Evolutionary conservation across 2,888 invertebrate species (phyloP), one percentile per base, ranked within the genome.

Genomic region (Drosophila peninsularis): DNA sequence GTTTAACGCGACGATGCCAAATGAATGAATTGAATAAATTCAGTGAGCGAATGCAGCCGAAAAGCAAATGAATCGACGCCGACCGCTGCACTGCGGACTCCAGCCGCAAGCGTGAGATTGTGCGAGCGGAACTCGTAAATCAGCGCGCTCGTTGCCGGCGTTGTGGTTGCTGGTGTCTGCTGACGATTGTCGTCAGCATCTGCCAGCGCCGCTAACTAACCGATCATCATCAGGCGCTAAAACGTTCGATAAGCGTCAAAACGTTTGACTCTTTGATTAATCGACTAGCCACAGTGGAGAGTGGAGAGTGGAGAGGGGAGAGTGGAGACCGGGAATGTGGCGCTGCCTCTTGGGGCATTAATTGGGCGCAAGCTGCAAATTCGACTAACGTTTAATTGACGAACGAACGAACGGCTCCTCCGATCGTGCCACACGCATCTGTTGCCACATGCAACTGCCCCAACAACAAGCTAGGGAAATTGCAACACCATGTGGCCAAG

Each of bases 391-490:
- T 74, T 75, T 73, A 78, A 75, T 74, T 78, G 74, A 63, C 68
- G 75, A 74, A 61, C 42, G 44, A 68, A 63, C 68, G 75, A 74
- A 61, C 42, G 44, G 49, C 32, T 10, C 50, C 30, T 49, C 63
- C 42, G 50, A 64, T 69, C 76, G 65, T 80, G 76, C 76, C 80
- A 71, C 76, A 79, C 76, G 80, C 76, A 79, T 79, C 71, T 77
- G 71, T 30, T 17, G 76, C 80, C 70, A 71, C 71, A 79, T 57
- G 69, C 60, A 66, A 58, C 55, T 45, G 45, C 45, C 45, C n/a
- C 45, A 57, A 19, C 55, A 64, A 41, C 55, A 64, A 21, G 5
- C 53, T 71, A 78, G 79, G 82, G 82, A 80, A 80, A 78, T 80
- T 80, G 82, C 80, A 79, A 79, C 65, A 80, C 56, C 72, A 75